A percentile compares a stretch with the other conserved stretches of the same genome.
phyloP scores from a whole-genome alignment of 1,140 invertebrate species.

The Eumaeus atala region DNA sequence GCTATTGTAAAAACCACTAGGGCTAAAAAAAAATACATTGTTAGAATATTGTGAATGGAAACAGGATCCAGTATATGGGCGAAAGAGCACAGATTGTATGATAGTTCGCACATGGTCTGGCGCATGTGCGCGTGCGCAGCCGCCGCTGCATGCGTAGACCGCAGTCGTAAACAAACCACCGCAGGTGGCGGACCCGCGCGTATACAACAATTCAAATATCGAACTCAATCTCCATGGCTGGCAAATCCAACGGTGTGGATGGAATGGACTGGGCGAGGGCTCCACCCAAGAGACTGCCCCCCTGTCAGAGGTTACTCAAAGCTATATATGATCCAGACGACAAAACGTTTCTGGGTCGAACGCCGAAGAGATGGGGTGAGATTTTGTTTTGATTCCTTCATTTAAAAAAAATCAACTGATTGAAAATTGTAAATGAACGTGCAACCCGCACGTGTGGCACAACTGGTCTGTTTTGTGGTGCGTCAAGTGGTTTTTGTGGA shows the following conservation, averaged over 20 bases:
- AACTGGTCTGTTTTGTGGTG: no score
- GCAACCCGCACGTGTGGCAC: no score
- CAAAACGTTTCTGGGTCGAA: constrained; percentile 81
- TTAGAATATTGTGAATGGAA: no score
- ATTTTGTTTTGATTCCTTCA: no score
- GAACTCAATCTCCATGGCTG: constrained; percentile 34
- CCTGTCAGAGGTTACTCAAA: constrained; percentile 75
- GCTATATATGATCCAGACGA: constrained; percentile 80
- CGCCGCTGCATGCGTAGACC: constrained; percentile 16
- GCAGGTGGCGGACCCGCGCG: constrained; percentile 23
- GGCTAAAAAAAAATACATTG: no score
- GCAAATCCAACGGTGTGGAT: constrained; percentile 48
- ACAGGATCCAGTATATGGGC: no score
- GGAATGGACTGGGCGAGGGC: constrained; percentile 44
- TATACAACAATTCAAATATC: constrained; percentile 16
- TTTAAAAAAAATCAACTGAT: no score
- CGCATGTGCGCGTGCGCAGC: no score
- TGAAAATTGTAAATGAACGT: no score
- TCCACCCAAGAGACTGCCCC: constrained; percentile 60
- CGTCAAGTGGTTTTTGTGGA: no score
- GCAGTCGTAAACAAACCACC: constrained; percentile 25
- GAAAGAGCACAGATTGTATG: constrained; percentile 24
- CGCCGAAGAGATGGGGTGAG: constrained; percentile 84
- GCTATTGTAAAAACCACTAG: no score
- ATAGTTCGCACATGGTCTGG: constrained; percentile 22